Evolutionary conservation across 2,113 vertebrate species (phyloP), one percentile per base, ranked within the genome.

Genomic region (Scophthalmus maximus): DNA sequence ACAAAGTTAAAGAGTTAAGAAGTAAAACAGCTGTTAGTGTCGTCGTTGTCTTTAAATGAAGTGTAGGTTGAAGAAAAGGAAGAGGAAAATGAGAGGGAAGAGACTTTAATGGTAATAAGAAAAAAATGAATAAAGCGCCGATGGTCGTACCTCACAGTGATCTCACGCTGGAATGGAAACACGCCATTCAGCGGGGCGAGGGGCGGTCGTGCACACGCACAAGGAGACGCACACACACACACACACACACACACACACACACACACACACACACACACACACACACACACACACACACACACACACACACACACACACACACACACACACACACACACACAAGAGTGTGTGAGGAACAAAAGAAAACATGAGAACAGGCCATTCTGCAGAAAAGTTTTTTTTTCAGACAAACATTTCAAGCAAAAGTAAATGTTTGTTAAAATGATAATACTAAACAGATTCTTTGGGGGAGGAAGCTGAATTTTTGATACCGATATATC

Each of bases 141-240:
- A 22, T 82, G 74, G 44, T 80, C 93, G 0, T 96, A 96, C 96
- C 96, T 96, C 92, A 96, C 95, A 10, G 93, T 96, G 89, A 95
- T 96, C 92, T 96, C 95, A 15, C 95, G 94, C 96, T 96, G 94
- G 82, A 80, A 89, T 10, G 86, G 92, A 88, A 87, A 88, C 81
- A 91, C 87, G 86, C 87, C 87, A 91, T 92, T 92, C 90, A 75
- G 85, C 83, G 92, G 80, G 88, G 78, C 46, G 29, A 34, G 73
- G 34, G 15, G 60, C 23, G 60, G 46, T 70, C 26, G 26, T 20
- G 8, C n/a, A 10, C 15, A n/a, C 17, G n/a, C 18, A 30, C 3
- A n/a, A n/a, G n/a, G 25, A 55, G 3, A 22, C 20, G 22, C 18
- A 78, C 42, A 79, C 58, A 62, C 30, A 30, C 27, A 27, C 25